Percentiles rank a stretch among this genome's conserved stretches.
Conservation (phyloP, 2,797 vertebrate genomes). For the Melanotaenia maccullochi region DNA sequence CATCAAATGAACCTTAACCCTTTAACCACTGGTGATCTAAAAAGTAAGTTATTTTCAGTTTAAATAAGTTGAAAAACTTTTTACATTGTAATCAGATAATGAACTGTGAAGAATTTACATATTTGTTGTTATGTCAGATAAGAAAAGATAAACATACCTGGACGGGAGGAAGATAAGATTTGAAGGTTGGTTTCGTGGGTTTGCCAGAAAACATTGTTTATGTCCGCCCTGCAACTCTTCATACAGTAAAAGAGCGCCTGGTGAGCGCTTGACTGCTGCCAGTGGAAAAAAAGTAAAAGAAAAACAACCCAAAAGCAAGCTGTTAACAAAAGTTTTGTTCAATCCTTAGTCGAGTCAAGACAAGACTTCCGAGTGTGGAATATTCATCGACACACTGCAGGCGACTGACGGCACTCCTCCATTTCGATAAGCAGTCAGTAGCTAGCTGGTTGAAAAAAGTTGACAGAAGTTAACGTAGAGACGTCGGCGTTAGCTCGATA, state of each 20-base stretch:
- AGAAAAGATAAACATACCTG: constrained; percentile 84
- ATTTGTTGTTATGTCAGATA: neutral
- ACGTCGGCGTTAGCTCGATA: constrained; percentile 64
- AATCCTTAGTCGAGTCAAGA: constrained; percentile 30
- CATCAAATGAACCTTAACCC: neutral
- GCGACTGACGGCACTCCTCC: constrained; percentile 45
- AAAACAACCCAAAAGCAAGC: constrained; percentile 24
- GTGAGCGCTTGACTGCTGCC: constrained; percentile 38
- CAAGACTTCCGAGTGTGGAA: constrained; percentile 35
- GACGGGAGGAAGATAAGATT: constrained; percentile 90
- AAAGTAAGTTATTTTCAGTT: neutral
- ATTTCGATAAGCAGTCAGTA: constrained; percentile 35
- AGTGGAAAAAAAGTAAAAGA: constrained; percentile 10
- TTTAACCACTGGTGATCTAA: too few relatives aligned
- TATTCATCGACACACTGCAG: constrained; percentile 46
- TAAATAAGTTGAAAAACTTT: neutral
- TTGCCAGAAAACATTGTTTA: constrained; percentile 90
- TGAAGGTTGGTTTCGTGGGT: constrained; percentile 90
- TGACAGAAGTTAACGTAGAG: constrained; percentile 67
- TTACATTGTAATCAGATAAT: too few relatives aligned
- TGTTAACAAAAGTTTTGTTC: constrained; percentile 40
- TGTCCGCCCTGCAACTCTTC: constrained; percentile 41
- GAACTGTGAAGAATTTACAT: neutral
- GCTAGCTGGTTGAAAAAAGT: constrained; percentile 53
- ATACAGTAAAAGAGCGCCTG: constrained; percentile 28